Conservation (phyloP, 2,888 invertebrate species). For the Aleiodes testaceus region DNA sequence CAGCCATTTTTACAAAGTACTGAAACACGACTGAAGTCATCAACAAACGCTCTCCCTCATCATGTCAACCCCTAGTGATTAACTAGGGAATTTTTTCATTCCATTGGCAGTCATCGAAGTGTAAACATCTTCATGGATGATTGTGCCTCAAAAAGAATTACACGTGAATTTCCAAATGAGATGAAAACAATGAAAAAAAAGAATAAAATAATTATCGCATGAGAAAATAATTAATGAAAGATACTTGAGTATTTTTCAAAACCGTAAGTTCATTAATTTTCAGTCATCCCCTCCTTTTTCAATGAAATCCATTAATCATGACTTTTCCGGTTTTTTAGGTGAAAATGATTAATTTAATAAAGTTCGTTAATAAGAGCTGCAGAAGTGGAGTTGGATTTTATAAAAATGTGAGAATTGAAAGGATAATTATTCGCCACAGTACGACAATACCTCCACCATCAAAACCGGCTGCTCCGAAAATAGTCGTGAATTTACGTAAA, state of each 20-base stretch:
- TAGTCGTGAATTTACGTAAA: neutral
- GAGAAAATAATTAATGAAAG: neutral
- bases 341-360: no score
- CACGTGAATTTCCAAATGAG: neutral
- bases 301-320: neutral
- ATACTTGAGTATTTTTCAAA: no score
- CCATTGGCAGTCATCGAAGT: no score
- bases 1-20: conserved; percentile 76
- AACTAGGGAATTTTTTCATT: conserved; percentile 1
- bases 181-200: conserved; percentile 6
- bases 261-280: no score
- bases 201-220: neutral
- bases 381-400: no score
- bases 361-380: no score
- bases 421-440: neutral
- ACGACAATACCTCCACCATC: no score
- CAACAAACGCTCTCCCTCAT: neutral
- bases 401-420: neutral
- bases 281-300: no score
- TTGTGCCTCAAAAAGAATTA: neutral
- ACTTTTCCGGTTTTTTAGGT: no score
- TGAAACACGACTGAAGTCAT: neutral
- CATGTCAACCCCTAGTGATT: neutral
- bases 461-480: no score
- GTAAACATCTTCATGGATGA: neutral